Percentiles rank a stretch among this genome's conserved stretches.
Conservation (phyloP, 2,888 invertebrate species). For the Mesorhabditis spiculigera region DNA sequence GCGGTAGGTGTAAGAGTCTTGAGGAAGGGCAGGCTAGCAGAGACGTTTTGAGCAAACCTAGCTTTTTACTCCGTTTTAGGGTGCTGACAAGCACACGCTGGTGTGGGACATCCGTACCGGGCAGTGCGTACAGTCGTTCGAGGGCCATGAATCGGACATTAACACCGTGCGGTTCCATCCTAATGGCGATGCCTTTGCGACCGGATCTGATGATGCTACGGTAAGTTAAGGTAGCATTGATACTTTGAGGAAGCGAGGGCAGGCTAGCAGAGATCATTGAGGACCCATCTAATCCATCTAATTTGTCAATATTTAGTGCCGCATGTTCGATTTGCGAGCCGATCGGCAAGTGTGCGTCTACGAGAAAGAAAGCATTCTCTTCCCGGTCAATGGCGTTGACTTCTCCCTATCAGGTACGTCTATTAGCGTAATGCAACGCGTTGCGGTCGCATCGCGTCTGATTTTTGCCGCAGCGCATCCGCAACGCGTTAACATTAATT, state of each 20-base stretch:
- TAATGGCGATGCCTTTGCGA: conserved; percentile 94
- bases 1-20: conserved; percentile 63
- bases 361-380: conserved; percentile 91
- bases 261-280: no score
- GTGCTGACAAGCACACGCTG: conserved; percentile 75
- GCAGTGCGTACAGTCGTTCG: conserved; percentile 95
- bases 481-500: conserved; percentile 8
- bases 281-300: background rate
- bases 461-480: no score
- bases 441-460: no score
- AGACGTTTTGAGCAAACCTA: no score
- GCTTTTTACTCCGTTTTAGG: no score
- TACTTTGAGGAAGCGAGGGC: background rate
- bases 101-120: conserved; percentile 99
- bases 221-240: conserved; percentile 63
- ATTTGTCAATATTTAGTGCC: conserved; percentile 68
- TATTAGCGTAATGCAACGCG: background rate
- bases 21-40: no score
- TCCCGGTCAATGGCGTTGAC: conserved; percentile 95
- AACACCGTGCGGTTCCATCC: conserved; percentile 95
- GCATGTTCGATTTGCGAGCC: conserved; percentile 92
- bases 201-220: conserved; percentile 95
- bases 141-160: conserved; percentile 96
- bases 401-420: conserved; percentile 83
- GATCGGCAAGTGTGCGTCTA: conserved; percentile 95